Base-by-base conservation (phyloP, 2,888 invertebrate genomes). In the Chelonus formosanus region DNA sequence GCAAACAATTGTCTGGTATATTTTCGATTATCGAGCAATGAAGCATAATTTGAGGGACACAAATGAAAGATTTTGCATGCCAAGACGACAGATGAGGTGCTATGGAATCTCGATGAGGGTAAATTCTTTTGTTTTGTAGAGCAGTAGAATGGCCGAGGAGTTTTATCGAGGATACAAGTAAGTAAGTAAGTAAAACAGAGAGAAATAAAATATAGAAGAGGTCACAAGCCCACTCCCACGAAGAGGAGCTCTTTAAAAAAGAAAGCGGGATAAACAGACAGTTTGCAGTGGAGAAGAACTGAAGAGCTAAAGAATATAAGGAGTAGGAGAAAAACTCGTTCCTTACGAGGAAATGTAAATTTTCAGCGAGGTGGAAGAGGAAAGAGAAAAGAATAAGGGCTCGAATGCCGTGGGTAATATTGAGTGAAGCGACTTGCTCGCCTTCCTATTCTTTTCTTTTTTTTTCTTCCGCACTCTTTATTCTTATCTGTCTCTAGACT, bases 191-290 rank as follows among this genome's bases (percentile, higher is more conserved):
- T 57, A 65, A 54, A 55, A 62, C 5, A 62, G 65, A 56, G 35
- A 50, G 44, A 57, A 61, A 48, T 48, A 57, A 54, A 48, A 47
- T 40, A 57, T 48, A 61, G 34, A 60, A 56, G 47, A 69, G 64
- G 66, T 68, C 63, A 70, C 70, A 65, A 71, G 73, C 72, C 77
- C 76, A 78, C 76, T 74, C 54, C 10, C 54, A 64, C 63, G n/a
- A 54, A 40, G 54, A 77, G 75, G 77, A 79, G 74, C 78, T 82
- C 80, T 80, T 81, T 82, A 83, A 82, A 81, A 81, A 82, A 82
- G 80, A 81, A 82, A 83, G 79, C 82, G 82, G 83, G 82, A 84
- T 83, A 83, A 84, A 83, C 83, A 84, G 84, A 83, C 83, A 82
- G 83, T 80, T 82, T 76, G 75, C 75, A 50, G 50, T 62, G 44